phyloP scores from a whole-genome alignment of 2,797 vertebrate genomes.

The Platyrinchus mystaceus region DNA sequence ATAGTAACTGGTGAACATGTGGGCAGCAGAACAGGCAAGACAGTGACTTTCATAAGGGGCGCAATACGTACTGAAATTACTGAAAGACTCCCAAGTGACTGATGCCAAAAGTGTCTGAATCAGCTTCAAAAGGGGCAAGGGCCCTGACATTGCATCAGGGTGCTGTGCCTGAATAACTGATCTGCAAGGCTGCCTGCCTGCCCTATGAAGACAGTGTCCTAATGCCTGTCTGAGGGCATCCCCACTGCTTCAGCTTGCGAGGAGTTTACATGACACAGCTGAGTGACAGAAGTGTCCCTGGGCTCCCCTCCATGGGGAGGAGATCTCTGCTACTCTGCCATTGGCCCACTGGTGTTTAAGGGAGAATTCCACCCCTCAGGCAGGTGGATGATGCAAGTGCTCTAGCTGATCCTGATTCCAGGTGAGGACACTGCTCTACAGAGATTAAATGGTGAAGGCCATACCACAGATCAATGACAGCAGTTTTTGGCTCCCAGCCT shows the following conservation, averaged over 20 bases:
- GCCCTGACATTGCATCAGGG: not conserved
- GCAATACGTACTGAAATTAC: not conserved
- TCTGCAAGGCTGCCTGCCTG: not conserved
- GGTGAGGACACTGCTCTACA: slow-evolving; percentile 11
- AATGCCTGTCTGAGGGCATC: not conserved
- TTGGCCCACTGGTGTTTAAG: slow-evolving; percentile 24
- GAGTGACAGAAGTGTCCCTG: not conserved
- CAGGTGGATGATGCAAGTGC: slow-evolving; percentile 40
- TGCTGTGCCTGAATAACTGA: not conserved
- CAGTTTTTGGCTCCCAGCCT: not conserved
- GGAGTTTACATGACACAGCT: not conserved
- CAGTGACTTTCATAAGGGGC: not conserved
- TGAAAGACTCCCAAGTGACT: not conserved
- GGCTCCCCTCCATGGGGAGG: slow-evolving; percentile 30
- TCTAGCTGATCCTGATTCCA: not conserved
- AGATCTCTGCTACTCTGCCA: slow-evolving; percentile 12
- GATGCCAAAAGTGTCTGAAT: not conserved
- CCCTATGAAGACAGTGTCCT: not conserved
- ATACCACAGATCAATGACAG: not conserved
- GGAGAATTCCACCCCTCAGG: slow-evolving; percentile 23
- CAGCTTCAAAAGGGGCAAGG: not conserved
- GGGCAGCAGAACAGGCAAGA: not conserved
- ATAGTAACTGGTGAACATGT: not conserved
- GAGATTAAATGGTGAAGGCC: slow-evolving; percentile 54
- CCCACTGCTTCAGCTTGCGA: not conserved